Evolutionary conservation across 2,113 vertebrate genomes (phyloP).

Genomic region (Mixornis gularis): DNA sequence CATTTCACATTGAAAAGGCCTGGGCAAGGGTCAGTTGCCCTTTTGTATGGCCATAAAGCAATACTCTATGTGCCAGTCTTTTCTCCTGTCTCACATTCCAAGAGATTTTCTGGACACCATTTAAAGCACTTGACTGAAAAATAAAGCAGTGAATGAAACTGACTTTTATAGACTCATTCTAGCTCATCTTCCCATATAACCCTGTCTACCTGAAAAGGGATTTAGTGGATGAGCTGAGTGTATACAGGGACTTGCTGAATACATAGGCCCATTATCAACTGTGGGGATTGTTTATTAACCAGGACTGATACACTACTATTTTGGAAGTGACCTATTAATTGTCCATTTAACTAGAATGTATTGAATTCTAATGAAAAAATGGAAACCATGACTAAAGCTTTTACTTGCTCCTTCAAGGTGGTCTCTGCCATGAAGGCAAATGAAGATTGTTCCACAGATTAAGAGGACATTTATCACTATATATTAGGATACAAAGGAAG

Average conservation of each 20-base stretch:
- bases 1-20: constrained; percentile 77
- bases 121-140: constrained; percentile 87
- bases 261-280: constrained; percentile 75
- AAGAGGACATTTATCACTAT: constrained; percentile 83
- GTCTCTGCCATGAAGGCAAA: constrained; percentile 73
- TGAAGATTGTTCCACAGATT: constrained; percentile 86
- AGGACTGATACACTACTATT: constrained; percentile 76
- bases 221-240: constrained; percentile 86
- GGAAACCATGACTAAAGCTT: constrained; percentile 90
- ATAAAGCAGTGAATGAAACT: constrained; percentile 93
- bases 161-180: constrained; percentile 99
- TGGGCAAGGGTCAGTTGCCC: constrained; percentile 79
- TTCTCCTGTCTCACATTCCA: constrained; percentile 89
- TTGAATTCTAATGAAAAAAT: constrained; percentile 85
- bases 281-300: constrained; percentile 78
- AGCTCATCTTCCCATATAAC: constrained; percentile 96
- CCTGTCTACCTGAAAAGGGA: constrained; percentile 86
- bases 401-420: constrained; percentile 87
- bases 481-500: constrained; percentile 46
- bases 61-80: constrained; percentile 79
- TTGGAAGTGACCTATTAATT: constrained; percentile 94
- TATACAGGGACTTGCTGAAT: constrained; percentile 79
- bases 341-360: constrained; percentile 91
- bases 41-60: constrained; percentile 80
- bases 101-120: constrained; percentile 78